Evolutionary conservation across 2,797 vertebrate genomes (phyloP), one percentile per base, ranked within the genome.

Genomic region (Sebastes aleutianus): DNA sequence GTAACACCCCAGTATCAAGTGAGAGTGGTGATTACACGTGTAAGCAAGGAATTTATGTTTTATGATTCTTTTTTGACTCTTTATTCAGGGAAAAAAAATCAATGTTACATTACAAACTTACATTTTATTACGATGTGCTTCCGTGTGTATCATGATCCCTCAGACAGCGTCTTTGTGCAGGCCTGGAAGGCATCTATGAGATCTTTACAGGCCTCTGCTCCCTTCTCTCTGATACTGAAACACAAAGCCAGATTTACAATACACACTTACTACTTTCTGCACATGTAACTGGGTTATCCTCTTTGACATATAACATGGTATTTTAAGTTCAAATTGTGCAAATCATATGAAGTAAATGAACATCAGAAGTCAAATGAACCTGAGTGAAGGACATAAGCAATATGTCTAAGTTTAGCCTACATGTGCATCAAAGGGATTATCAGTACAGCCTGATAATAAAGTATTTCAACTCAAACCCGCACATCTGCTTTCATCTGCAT

Each of bases 171-270:
- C 74, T 92, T 96, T 80, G 95, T 57, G 75, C 95, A 96, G 58
- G 87, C 89, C 82, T 95, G 91, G 67, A 95, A 95, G 34, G 95
- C 94, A 74, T 95, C 93, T 10, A 96, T 89, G 39, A 96, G 90
- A 78, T 95, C 92, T 89, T 90, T 93, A 78, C 95, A 96, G 75
- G 10, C 68, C 54, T 93, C 90, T 3, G 29, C 85, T 53, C 91
- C 88, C 67, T 93, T 95, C 71, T 91, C 87, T 87, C 84, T 93
- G 81, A 95, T 84, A 89, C 95, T 95, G 85, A 68, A 91, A 93
- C 66, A 91, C 66, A 91, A 57, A 87, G 8, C 3, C 32, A 64
- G 3, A 70, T 66, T 77, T 53, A 63, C 8, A 58, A 74, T 72
- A 78, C 47, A 82, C 11, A 13, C 24, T 53, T 43, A 31, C 4